These are phyloP conservation scores for Nycticorax nycticorax DNA, from an alignment of 2,113 vertebrate species.

Conservation along the genomic window DNA sequence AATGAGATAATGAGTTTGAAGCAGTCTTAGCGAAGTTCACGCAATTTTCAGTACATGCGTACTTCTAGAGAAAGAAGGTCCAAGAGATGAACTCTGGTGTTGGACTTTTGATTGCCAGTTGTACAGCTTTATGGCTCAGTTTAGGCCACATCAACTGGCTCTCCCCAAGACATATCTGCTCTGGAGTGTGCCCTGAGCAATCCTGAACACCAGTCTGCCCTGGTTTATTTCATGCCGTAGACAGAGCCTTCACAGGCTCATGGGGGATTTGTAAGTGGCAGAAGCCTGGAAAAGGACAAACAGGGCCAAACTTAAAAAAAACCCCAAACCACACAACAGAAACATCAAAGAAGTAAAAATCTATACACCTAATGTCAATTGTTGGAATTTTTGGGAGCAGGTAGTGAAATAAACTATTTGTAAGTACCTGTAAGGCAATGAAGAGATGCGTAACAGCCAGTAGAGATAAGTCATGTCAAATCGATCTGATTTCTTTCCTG, in stretches of 20 bases:
- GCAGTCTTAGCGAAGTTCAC: neutral
- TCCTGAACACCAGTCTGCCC: neutral
- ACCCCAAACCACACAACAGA: neutral
- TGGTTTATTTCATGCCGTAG: neutral
- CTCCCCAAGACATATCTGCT: neutral
- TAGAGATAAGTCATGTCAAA: neutral
- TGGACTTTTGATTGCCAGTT: neutral
- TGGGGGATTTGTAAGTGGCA: neutral
- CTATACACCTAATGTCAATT: neutral
- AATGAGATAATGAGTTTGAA: neutral
- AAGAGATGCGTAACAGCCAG: neutral
- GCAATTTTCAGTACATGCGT: neutral
- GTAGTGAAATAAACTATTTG: neutral
- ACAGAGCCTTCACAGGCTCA: neutral
- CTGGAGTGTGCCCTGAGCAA: neutral
- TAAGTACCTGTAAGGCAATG: neutral
- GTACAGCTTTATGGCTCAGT: neutral
- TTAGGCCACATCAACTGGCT: neutral
- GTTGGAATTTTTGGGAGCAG: neutral
- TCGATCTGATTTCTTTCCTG: neutral
- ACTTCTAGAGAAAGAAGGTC: neutral
- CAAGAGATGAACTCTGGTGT: neutral
- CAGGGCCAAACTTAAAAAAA: neutral
- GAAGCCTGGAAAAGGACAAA: neutral
- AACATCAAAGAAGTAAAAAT: neutral